Base-by-base conservation (phyloP, 2,888 invertebrate species). In the Campoletis raptor region DNA sequence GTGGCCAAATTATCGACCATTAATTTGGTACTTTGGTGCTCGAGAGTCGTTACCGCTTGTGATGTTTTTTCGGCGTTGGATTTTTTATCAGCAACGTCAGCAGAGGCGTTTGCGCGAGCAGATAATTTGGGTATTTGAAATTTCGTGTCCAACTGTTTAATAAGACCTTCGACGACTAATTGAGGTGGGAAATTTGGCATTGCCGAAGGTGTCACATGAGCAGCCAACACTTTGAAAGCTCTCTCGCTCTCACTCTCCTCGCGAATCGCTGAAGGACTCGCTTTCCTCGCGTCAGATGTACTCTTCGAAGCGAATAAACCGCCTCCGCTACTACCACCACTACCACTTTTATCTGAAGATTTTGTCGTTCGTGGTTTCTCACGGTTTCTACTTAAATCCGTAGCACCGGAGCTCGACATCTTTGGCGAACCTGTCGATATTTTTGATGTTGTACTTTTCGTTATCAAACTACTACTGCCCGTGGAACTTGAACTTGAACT, bases 91-190 rank as follows among this genome's bases (percentile, higher is more conserved):
- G 88, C 88, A 3, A 88, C 89, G 0, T 94, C 94, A 0, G 92
- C 91, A 2, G 89, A 82, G 8, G 89, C 86, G 64, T 93, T 94
- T 2, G 88, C 90, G 42, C 95, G 93, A 5, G 96, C 96, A 0
- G 97, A 97, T 85, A 98, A 93, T 94, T 98, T 98, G 0, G 98
- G 98, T 91, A 98, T 98, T 95, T 98, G 98, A 95, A 98, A 98
- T 92, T 97, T 98, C 83, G 97, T 97, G 90, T 98, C 97, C 52
- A 97, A 94, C 91, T 97, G 98, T 90, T 97, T 97, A 81, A 97
- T 95, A 12, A 97, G 97, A 91, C 97, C 97, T 91, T 97, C 96
- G 78, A 96, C 95, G 89, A 96, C 95, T 79, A 96, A 96, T 24
- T 97, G 95, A 3, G 96, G 96, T 12, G 96, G 95, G 85, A 96